Percentiles rank a stretch among this genome's conserved stretches.
These are phyloP conservation scores for Onychostoma macrolepis DNA, from an alignment of 2,113 vertebrate species.

Conservation along the genomic window DNA sequence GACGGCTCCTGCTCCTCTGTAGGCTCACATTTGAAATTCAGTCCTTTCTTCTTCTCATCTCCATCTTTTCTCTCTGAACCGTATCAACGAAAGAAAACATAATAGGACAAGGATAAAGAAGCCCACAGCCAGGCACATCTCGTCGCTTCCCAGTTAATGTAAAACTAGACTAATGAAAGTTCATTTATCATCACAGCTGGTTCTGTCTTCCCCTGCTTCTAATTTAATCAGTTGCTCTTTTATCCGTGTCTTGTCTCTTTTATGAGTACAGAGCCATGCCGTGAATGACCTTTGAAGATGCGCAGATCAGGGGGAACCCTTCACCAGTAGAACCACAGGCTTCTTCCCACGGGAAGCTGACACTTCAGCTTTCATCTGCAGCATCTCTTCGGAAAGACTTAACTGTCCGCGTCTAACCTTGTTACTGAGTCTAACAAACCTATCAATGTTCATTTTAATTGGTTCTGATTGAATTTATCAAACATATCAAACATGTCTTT, in stretches of 20 bases:
- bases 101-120: constrained; percentile 49
- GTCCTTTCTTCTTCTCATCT: constrained; percentile 30
- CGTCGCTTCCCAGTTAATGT: constrained; percentile 32
- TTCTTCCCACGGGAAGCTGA: constrained; percentile 40
- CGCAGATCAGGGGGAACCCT: constrained; percentile 39
- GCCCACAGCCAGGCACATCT: constrained; percentile 44
- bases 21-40: constrained; percentile 35
- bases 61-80: constrained; percentile 31
- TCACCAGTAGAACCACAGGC: constrained; percentile 42
- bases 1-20: constrained; percentile 8
- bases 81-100: constrained; percentile 13
- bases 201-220: constrained; percentile 38
- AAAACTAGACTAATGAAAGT: constrained; percentile 54
- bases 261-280: constrained; percentile 47
- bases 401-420: constrained; percentile 11
- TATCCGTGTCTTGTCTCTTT: constrained; percentile 52
- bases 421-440: neutral
- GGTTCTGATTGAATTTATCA: constrained; percentile 27
- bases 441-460: neutral
- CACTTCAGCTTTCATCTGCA: constrained; percentile 46
- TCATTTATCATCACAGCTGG: constrained; percentile 54
- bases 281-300: constrained; percentile 56
- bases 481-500: neutral
- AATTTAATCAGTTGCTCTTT: constrained; percentile 58
- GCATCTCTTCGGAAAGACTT: constrained; percentile 14